Evolutionary conservation across 2,797 vertebrate species (phyloP).

Genomic region (Cirrhinus mrigala): DNA sequence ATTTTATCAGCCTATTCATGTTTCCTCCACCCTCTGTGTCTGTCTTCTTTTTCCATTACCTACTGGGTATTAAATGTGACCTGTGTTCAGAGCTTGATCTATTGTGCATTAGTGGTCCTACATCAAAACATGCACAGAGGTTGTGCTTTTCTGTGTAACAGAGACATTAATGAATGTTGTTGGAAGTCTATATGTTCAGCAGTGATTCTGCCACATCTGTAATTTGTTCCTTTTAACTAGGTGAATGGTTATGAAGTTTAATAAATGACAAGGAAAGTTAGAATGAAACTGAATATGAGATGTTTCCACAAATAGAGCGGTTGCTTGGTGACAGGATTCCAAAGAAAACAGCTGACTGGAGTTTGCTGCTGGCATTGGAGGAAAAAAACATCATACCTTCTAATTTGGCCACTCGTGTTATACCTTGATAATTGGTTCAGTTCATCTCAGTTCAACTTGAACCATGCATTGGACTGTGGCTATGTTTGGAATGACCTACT

Average conservation of each 20-base stretch:
- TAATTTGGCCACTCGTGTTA: background rate
- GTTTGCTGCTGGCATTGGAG: background rate
- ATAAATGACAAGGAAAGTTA: conserved; percentile 1
- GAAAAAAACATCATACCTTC: background rate
- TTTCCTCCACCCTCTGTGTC: background rate
- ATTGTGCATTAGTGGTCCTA: background rate
- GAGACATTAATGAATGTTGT: background rate
- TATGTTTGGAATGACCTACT: background rate
- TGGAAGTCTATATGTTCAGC: background rate
- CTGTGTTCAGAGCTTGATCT: conserved; percentile 11
- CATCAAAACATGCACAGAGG: background rate
- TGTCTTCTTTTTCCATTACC: conserved; percentile 26
- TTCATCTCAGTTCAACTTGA: background rate
- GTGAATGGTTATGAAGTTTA: background rate
- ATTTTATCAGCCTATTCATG: conserved; percentile 24
- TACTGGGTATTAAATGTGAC: background rate
- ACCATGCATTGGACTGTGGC: background rate
- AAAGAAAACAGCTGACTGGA: conserved; percentile 2
- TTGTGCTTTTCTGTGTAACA: background rate
- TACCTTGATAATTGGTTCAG: conserved; percentile 1
- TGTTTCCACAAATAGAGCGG: conserved; percentile 10
- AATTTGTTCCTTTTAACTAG: background rate
- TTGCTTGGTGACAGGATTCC: conserved; percentile 18
- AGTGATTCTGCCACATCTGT: background rate
- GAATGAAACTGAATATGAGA: conserved; percentile 19